phyloP scores from a whole-genome alignment of 1,140 invertebrate genomes.

The Lamellibrachia luymesi region DNA sequence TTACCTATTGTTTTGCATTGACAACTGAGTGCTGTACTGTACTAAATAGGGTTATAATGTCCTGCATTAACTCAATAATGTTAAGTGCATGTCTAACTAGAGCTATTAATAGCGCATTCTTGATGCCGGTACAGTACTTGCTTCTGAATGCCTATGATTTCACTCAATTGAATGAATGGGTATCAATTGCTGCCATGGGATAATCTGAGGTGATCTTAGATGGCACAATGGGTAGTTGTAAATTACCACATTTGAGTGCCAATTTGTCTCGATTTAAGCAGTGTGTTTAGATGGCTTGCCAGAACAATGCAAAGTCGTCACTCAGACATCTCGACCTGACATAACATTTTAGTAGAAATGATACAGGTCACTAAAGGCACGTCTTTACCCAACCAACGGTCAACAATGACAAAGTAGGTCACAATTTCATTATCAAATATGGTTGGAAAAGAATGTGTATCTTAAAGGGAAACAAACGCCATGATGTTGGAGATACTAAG shows the following conservation, averaged over 20 bases:
- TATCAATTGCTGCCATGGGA: background rate
- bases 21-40: background rate
- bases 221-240: background rate
- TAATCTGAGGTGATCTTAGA: background rate
- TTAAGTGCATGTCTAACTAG: background rate
- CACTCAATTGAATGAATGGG: background rate
- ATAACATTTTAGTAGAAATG: too few relatives aligned
- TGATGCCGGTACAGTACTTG: background rate
- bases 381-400: too few relatives aligned
- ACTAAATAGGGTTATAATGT: background rate
- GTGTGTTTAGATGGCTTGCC: background rate
- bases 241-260: background rate
- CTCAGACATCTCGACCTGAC: background rate
- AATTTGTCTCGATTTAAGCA: background rate
- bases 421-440: too few relatives aligned
- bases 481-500: too few relatives aligned
- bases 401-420: too few relatives aligned
- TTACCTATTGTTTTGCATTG: too few relatives aligned
- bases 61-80: background rate
- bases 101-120: background rate
- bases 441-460: too few relatives aligned
- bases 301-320: background rate
- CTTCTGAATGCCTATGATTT: background rate
- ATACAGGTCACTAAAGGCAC: too few relatives aligned
- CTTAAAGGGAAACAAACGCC: too few relatives aligned